phyloP scores from a whole-genome alignment of 2,888 invertebrate species.

The Microctonus aethiopoides region DNA sequence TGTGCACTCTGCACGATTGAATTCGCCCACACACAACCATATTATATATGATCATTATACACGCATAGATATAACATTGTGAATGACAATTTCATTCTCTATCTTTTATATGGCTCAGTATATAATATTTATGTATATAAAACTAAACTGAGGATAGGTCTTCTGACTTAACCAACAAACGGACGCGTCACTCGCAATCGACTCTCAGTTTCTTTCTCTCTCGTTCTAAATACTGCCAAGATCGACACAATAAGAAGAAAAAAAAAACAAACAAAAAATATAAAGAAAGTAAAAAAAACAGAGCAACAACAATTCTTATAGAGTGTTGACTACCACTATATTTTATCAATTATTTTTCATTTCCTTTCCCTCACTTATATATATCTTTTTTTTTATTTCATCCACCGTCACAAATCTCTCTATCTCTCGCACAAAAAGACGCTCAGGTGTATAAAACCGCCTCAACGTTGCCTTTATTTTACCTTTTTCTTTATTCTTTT shows the following conservation, averaged over 20 bases:
- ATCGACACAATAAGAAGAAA: not conserved
- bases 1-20: slow-evolving; percentile 42
- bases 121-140: not conserved
- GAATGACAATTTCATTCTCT: not conserved
- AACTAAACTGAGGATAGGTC: not conserved
- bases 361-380: not conserved
- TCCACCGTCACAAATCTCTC: not conserved
- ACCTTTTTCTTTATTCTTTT: not conserved
- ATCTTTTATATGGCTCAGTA: not conserved
- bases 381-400: not conserved
- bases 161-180: slow-evolving; percentile 40
- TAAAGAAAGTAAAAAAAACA: not conserved
- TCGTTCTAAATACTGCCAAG: not conserved
- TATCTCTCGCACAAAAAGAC: not conserved
- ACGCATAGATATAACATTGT: too few species aligned
- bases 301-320: not conserved
- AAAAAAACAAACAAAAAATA: not conserved
- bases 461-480: not conserved
- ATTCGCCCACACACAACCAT: slow-evolving; percentile 18
- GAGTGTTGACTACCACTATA: not conserved
- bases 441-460: not conserved
- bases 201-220: not conserved
- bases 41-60: slow-evolving; percentile 2
- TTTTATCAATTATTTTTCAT: not conserved
- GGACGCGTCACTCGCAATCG: slow-evolving; percentile 25